These are phyloP conservation scores for Stylophora pistillata DNA, from an alignment of 64 coral and sea anemone genomes.

Conservation along the genomic window DNA sequence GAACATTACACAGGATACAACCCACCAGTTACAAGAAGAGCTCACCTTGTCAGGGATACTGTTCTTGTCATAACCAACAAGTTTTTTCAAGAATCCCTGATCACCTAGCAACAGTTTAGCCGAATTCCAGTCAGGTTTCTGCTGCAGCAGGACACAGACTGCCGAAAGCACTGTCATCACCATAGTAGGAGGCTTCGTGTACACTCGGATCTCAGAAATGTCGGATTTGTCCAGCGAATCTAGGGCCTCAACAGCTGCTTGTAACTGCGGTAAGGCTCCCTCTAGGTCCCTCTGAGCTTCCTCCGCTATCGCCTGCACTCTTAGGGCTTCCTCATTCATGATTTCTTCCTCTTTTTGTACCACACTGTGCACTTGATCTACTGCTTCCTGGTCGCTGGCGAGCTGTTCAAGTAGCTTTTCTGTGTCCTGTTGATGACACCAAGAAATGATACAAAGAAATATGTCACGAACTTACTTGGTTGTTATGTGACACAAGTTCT, in stretches of 20 bases:
- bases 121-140: conserved; percentile 96
- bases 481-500: no score
- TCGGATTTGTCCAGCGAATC: conserved; percentile 94
- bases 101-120: conserved; percentile 90
- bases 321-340: conserved; percentile 87
- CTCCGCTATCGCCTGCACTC: conserved; percentile 86
- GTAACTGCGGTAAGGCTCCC: conserved; percentile 77
- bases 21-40: not conserved
- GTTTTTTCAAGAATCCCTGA: conserved; percentile 84
- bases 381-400: conserved; percentile 89
- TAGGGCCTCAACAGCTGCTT: conserved; percentile 74
- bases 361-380: conserved; percentile 92
- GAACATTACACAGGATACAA: not conserved
- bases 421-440: conserved; percentile 59
- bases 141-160: conserved; percentile 86
- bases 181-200: conserved; percentile 95
- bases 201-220: conserved; percentile 96
- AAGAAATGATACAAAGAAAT: not conserved
- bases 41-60: conserved; percentile 84
- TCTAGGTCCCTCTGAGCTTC: conserved; percentile 89
- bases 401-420: conserved; percentile 92
- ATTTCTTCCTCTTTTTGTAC: conserved; percentile 91
- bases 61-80: conserved; percentile 86
- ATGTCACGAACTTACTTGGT: no score
- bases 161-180: conserved; percentile 96